Conservation (phyloP, 2,797 vertebrate species). For the Chanos chanos region DNA sequence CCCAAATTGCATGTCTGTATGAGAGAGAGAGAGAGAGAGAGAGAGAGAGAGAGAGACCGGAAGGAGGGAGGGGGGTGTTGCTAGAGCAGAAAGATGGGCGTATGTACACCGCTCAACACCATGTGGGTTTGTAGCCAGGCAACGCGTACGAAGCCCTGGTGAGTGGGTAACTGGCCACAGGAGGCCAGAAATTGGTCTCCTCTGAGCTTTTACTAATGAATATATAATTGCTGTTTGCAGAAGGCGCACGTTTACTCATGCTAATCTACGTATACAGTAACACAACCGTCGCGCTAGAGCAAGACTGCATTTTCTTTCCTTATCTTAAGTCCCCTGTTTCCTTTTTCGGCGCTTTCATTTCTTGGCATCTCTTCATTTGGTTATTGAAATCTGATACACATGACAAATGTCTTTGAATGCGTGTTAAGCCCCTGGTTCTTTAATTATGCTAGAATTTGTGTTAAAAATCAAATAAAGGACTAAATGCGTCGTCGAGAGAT, state of each 20-base stretch:
- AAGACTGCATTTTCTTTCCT: not conserved
- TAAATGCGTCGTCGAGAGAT: too few species aligned
- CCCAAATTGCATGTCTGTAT: not conserved
- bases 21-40: constrained; percentile 5
- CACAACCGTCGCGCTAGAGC: constrained; percentile 37
- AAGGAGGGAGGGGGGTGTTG: constrained; percentile 25
- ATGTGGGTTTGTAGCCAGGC: constrained; percentile 68
- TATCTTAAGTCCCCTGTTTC: too few species aligned
- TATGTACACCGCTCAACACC: constrained; percentile 46
- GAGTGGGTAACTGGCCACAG: constrained; percentile 56
- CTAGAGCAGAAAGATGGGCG: constrained; percentile 34
- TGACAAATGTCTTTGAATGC: too few species aligned
- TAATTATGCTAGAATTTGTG: too few species aligned
- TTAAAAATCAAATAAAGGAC: too few species aligned
- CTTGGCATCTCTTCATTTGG: too few species aligned
- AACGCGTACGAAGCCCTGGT: constrained; percentile 55
- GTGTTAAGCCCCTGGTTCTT: too few species aligned
- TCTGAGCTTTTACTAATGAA: constrained; percentile 50
- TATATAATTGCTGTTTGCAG: constrained; percentile 57
- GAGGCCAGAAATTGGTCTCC: constrained; percentile 55
- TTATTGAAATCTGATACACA: too few species aligned
- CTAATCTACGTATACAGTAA: constrained; percentile 48
- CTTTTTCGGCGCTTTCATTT: too few species aligned
- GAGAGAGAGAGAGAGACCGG: constrained; percentile 15
- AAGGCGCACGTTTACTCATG: constrained; percentile 46